phyloP scores from a whole-genome alignment of 1,140 invertebrate genomes.

The Cherax quadricarinatus region DNA sequence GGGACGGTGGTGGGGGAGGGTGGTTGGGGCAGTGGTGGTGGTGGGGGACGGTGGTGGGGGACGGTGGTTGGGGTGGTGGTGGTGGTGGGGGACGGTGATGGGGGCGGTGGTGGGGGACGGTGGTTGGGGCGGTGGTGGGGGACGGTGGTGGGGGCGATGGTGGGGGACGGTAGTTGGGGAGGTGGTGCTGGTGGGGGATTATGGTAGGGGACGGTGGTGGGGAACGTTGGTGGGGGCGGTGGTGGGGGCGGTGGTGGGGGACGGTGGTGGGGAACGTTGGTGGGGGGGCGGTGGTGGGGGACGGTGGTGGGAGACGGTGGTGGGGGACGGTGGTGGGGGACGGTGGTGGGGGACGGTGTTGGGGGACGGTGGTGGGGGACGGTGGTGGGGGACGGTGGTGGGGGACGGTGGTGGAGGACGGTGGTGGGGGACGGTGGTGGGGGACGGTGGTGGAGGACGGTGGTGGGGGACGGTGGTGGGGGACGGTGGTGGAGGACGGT shows the following conservation, averaged over 20 bases:
- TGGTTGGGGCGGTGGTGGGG: too few species aligned
- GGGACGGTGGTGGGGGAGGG: too few species aligned
- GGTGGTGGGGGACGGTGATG: too few species aligned
- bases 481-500: background rate
- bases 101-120: too few species aligned
- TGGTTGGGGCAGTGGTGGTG: too few species aligned
- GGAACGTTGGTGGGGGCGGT: background rate
- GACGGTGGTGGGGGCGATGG: too few species aligned
- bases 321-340: background rate
- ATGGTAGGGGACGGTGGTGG: background rate
- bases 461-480: background rate
- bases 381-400: background rate
- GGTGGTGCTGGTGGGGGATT: background rate
- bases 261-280: background rate
- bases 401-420: background rate
- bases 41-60: too few species aligned
- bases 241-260: background rate
- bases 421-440: background rate
- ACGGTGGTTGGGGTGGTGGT: too few species aligned
- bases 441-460: background rate
- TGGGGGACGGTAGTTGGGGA: background rate
- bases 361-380: background rate
- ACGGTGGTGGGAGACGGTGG: too few species aligned
- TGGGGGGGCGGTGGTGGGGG: background rate
- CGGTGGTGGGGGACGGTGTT: too few species aligned